Evolutionary conservation across 2,113 vertebrate species (phyloP).

Genomic region (Stomatorhinus ivindoensis): DNA sequence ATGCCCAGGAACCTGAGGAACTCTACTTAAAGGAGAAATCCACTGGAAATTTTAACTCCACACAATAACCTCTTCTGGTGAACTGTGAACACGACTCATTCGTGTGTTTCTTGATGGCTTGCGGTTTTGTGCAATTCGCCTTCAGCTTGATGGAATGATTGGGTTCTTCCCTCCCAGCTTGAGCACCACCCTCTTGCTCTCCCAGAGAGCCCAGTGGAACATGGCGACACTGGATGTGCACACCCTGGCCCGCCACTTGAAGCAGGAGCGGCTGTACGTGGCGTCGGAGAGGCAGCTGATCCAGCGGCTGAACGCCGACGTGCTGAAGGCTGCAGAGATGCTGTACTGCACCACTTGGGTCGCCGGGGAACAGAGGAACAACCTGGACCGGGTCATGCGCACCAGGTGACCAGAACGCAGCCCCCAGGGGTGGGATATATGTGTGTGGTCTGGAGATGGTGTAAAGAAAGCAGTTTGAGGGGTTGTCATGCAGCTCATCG

Average conservation of each 20-base stretch:
- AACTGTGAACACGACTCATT: not conserved
- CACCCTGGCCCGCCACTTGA: constrained; percentile 93
- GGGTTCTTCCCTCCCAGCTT: not conserved
- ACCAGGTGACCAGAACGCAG: constrained; percentile 67
- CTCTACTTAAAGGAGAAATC: not conserved
- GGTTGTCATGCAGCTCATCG: not conserved
- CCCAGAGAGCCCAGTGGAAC: constrained; percentile 50
- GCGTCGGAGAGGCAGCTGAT: constrained; percentile 90
- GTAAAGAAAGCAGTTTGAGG: not conserved
- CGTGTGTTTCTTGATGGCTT: not conserved
- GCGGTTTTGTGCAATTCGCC: not conserved
- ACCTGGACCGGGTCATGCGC: constrained; percentile 92
- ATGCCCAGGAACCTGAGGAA: not conserved
- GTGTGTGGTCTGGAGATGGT: not conserved
- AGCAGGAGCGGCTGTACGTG: constrained; percentile 94
- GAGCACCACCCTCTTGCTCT: not conserved
- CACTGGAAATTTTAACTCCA: not conserved
- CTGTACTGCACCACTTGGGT: constrained; percentile 93
- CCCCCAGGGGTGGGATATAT: not conserved
- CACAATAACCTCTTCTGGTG: not conserved
- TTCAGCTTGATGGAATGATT: not conserved
- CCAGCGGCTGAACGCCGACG: constrained; percentile 88
- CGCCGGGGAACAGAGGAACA: constrained; percentile 94
- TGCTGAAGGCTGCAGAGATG: constrained; percentile 90
- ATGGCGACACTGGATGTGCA: constrained; percentile 98